These are phyloP conservation scores for Antrozous pallidus DNA, from an alignment of 2,797 vertebrate species.

Conservation along the genomic window DNA sequence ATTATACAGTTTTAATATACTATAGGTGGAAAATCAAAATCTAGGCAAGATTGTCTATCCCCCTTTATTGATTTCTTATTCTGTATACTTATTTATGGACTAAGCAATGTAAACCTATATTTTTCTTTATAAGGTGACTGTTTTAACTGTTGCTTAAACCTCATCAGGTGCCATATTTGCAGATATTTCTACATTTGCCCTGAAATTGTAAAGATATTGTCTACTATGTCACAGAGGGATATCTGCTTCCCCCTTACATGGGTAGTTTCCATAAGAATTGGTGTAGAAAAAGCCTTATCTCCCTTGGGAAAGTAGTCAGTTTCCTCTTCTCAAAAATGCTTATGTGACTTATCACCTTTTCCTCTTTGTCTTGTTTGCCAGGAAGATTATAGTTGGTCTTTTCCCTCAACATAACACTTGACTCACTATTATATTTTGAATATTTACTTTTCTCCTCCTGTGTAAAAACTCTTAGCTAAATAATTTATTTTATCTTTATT, in stretches of 20 bases:
- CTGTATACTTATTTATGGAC: background rate
- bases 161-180: background rate
- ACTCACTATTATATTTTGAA: conserved; percentile 37
- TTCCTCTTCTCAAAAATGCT: conserved; percentile 55
- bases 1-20: background rate
- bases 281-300: conserved; percentile 42
- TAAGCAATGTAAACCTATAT: background rate
- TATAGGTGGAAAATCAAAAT: background rate
- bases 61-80: background rate
- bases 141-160: background rate
- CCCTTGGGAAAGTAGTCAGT: conserved; percentile 41
- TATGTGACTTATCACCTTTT: background rate
- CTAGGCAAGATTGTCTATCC: background rate
- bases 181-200: background rate
- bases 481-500: background rate
- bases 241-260: background rate
- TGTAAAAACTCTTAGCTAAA: background rate
- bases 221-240: background rate
- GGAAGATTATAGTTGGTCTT: conserved; percentile 3
- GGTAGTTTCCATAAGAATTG: conserved; percentile 2
- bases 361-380: background rate
- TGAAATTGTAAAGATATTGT: background rate
- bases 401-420: background rate
- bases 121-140: background rate
- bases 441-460: conserved; percentile 38